Base-by-base conservation (phyloP, 2,888 invertebrate genomes). In the Athrips mouffetella region DNA sequence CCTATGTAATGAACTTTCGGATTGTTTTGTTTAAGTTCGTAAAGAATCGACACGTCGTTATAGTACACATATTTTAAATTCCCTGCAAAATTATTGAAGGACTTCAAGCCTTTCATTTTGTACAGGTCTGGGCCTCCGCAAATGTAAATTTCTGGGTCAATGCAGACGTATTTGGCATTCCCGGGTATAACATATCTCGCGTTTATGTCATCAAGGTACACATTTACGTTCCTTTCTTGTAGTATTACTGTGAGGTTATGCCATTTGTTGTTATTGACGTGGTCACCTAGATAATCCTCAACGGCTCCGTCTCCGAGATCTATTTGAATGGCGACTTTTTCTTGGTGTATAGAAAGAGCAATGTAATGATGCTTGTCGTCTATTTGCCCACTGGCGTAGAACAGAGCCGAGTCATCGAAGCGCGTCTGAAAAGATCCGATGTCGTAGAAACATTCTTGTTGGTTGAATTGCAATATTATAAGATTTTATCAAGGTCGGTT, bases 141-240 rank as follows among this genome's bases (percentile, higher is more conserved):
- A 58, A 98, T 94, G 75, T 97, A 97, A 59, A 98, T 96, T 80
- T 97, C 96, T 27, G 98, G 97, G 87, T 98, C 97, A 57, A 98
- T 96, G 62, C 96, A 94, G 53, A 98, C 90, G 90, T 91, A 71
- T 91, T 75, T 78, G 1, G 86, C 81, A 30, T 84, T 91, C 8
- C 94, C 94, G 1, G 93, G 92, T 39, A 96, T 89, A 67, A 94
- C 93, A 46, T 95, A 89, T 0, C 90, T 86, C 60, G 92, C 91
- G 25, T 87, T 90, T 64, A 93, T 92, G 42, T 92, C 89, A 78
- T 98, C 96, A 31, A 98, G 86, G 55, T 93, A 92, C 11, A 97
- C 91, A 60, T 91, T 89, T 0, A 97, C 91, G 11, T 89, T 89
- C 57, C 92, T 92, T 49, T 94, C 92, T 60, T 93, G 91, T 72